Conservation (phyloP, 2,113 vertebrate genomes). For the Leptobrachium leishanense region DNA sequence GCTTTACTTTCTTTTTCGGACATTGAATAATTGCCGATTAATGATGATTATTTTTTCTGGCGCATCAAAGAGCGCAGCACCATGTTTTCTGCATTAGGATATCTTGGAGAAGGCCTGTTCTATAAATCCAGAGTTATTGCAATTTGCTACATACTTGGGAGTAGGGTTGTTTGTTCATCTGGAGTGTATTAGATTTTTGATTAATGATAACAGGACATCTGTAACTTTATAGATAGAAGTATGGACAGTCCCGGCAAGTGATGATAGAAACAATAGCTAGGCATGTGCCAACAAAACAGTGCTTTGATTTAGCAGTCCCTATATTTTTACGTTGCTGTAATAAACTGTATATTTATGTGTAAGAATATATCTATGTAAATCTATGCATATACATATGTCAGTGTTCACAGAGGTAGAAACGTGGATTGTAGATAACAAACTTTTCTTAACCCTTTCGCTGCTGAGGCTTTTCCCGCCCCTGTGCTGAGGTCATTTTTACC, state of each 20-base stretch:
- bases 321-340: slow-evolving; percentile 56
- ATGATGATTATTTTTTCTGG: slow-evolving; percentile 54
- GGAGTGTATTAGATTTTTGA: slow-evolving; percentile 93
- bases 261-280: slow-evolving; percentile 60
- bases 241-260: slow-evolving; percentile 69
- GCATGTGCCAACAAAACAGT: slow-evolving; percentile 64
- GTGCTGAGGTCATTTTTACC: too few relatives aligned
- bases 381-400: too few relatives aligned
- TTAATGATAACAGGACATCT: slow-evolving; percentile 88
- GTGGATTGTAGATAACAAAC: too few relatives aligned
- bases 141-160: slow-evolving; percentile 64
- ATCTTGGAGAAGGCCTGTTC: slow-evolving; percentile 68
- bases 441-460: too few relatives aligned
- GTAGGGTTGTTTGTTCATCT: slow-evolving; percentile 95
- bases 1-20: too few relatives aligned
- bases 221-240: slow-evolving; percentile 76
- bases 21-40: too few relatives aligned
- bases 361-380: too few relatives aligned
- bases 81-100: slow-evolving; percentile 79
- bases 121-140: slow-evolving; percentile 71
- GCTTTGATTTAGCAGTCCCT: slow-evolving; percentile 53
- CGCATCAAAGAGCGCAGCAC: slow-evolving; percentile 63
- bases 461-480: too few relatives aligned
- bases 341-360: too few relatives aligned
- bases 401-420: too few relatives aligned